Conservation (phyloP, 2,888 invertebrate species). For the Hipparchia semele region DNA sequence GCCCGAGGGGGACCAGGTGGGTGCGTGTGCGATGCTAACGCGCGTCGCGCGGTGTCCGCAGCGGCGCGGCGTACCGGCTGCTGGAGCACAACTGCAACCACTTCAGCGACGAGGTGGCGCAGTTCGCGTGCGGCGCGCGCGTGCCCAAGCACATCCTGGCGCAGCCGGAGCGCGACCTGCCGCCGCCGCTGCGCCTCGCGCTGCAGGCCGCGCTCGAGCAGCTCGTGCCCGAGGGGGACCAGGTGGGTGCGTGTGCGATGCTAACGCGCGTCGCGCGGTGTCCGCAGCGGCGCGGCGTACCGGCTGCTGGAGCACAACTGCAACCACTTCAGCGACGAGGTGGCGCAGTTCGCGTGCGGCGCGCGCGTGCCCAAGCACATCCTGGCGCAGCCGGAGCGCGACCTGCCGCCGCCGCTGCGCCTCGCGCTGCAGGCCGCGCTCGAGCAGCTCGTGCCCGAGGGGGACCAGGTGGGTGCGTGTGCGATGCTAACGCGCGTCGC, state of each 20-base stretch:
- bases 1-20: too few relatives aligned
- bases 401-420: slow-evolving; percentile 85
- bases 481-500: too few relatives aligned
- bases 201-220: slow-evolving; percentile 76
- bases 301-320: slow-evolving; percentile 94
- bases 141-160: slow-evolving; percentile 84
- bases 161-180: slow-evolving; percentile 88
- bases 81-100: slow-evolving; percentile 95
- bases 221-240: slow-evolving; percentile 48
- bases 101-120: slow-evolving; percentile 93
- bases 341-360: slow-evolving; percentile 92
- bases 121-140: slow-evolving; percentile 92
- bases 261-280: not conserved
- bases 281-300: slow-evolving; percentile 72
- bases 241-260: not conserved
- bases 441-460: slow-evolving; percentile 52
- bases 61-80: slow-evolving; percentile 88
- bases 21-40: too few relatives aligned
- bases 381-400: slow-evolving; percentile 90
- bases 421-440: slow-evolving; percentile 82
- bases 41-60: too few relatives aligned
- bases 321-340: slow-evolving; percentile 94
- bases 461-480: not conserved
- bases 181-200: slow-evolving; percentile 83
- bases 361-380: slow-evolving; percentile 95